A percentile compares a stretch with the other conserved stretches of the same genome.
Conservation (phyloP, 2,888 invertebrate species). For the Bellardia bayeri region DNA sequence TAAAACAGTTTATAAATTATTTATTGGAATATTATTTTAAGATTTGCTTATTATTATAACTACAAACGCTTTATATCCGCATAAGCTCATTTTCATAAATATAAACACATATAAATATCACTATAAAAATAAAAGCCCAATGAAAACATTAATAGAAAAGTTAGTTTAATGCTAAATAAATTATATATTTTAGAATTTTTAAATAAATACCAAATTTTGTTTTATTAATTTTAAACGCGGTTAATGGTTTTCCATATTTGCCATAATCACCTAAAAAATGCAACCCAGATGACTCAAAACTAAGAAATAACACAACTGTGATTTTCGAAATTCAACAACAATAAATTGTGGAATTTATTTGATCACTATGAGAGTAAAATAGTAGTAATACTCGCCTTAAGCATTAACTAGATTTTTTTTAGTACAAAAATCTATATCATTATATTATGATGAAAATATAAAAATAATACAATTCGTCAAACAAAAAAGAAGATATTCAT, state of each 20-base stretch:
- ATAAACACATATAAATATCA: too few relatives aligned
- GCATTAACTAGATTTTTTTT: conserved; percentile 32
- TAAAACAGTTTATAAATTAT: conserved; percentile 3
- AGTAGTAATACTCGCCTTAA: conserved; percentile 42
- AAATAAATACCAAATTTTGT: too few relatives aligned
- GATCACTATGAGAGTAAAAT: conserved; percentile 44
- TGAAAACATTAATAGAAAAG: not conserved
- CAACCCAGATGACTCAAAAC: conserved; percentile 29
- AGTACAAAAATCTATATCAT: conserved; percentile 16
- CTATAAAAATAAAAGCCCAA: too few relatives aligned
- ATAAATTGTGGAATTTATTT: conserved; percentile 37
- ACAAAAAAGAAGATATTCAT: conserved; percentile 9
- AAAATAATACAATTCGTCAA: conserved; percentile 17
- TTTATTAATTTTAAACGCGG: too few relatives aligned
- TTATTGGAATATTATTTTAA: not conserved
- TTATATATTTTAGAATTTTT: too few relatives aligned
- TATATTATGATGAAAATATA: conserved; percentile 36
- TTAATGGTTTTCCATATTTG: too few relatives aligned
- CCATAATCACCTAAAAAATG: not conserved
- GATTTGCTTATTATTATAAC: not conserved
- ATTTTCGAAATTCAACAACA: conserved; percentile 32
- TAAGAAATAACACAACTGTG: conserved; percentile 40
- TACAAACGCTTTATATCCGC: not conserved
- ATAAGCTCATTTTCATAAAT: not conserved
- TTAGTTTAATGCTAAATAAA: not conserved